These are phyloP conservation scores for Centropristis striata DNA, from an alignment of 2,113 vertebrate species.

Conservation along the genomic window DNA sequence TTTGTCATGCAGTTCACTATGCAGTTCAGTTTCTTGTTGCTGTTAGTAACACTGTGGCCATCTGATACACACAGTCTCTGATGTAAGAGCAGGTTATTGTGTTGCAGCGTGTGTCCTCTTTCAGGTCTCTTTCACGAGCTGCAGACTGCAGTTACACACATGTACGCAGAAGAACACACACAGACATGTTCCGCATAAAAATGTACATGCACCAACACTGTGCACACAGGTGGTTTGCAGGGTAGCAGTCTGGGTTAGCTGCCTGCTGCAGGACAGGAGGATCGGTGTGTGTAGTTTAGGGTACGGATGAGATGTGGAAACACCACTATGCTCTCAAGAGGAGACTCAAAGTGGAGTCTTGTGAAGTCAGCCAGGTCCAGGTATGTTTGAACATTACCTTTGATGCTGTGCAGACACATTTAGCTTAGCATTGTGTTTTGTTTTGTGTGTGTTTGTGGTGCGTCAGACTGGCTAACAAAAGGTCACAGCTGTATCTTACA, in stretches of 20 bases:
- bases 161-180: not conserved
- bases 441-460: not conserved
- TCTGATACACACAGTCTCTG: constrained; percentile 14
- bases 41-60: constrained; percentile 15
- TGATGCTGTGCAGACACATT: not conserved
- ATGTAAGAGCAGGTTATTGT: constrained; percentile 47
- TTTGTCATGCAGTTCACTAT: constrained; percentile 16
- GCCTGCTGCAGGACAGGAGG: not conserved
- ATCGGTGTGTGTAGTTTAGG: constrained; percentile 1
- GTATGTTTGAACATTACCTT: constrained; percentile 1
- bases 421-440: not conserved
- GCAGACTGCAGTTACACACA: constrained; percentile 7
- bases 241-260: not conserved
- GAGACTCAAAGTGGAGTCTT: constrained; percentile 2
- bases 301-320: constrained; percentile 43
- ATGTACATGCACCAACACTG: not conserved
- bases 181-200: not conserved
- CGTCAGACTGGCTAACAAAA: not conserved
- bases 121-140: constrained; percentile 20
- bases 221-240: not conserved
- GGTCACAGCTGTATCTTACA: too few relatives aligned
- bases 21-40: constrained; percentile 7
- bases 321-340: constrained; percentile 21
- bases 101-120: constrained; percentile 55
- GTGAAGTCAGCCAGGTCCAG: not conserved